Percentiles rank a stretch among this genome's conserved stretches.
Evolutionary conservation across 1,140 invertebrate genomes (phyloP).

Genomic region (Ylistrum balloti): DNA sequence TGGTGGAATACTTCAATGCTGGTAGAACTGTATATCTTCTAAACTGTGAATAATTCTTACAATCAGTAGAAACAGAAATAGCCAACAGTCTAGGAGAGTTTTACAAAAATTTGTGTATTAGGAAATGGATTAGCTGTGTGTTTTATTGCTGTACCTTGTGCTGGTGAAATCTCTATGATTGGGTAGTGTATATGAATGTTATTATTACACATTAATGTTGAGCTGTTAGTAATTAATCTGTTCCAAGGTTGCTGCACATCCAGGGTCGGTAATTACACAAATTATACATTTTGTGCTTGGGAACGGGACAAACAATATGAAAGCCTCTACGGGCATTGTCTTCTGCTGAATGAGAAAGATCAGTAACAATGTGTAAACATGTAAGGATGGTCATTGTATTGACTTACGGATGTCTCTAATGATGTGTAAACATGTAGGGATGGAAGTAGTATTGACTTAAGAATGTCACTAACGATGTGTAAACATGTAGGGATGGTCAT

Average conservation of each 20-base stretch:
- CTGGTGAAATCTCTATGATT: constrained; percentile 23
- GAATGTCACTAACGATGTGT: too few species aligned
- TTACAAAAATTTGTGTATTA: constrained; percentile 9
- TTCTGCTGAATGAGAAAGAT: too few species aligned
- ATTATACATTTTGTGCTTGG: neutral
- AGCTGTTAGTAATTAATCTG: constrained; percentile 21
- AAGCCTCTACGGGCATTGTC: too few species aligned
- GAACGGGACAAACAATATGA: neutral
- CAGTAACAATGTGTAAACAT: too few species aligned
- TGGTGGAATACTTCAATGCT: neutral
- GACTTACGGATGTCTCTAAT: too few species aligned
- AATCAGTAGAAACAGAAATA: neutral
- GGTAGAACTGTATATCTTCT: neutral
- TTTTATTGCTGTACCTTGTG: neutral
- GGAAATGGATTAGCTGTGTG: neutral
- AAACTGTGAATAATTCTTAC: too few species aligned
- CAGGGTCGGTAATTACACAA: constrained; percentile 4
- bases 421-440: too few species aligned
- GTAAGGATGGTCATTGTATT: neutral
- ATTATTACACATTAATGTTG: constrained; percentile 12
- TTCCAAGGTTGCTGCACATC: constrained; percentile 32
- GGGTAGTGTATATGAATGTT: constrained; percentile 29
- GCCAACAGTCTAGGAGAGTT: neutral
- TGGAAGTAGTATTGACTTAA: too few species aligned
- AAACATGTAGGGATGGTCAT: too few species aligned